Percentiles rank a stretch among this genome's conserved stretches.
These are phyloP conservation scores for Brachystomella parvula DNA, from an alignment of 1,140 invertebrate species.

Conservation along the genomic window DNA sequence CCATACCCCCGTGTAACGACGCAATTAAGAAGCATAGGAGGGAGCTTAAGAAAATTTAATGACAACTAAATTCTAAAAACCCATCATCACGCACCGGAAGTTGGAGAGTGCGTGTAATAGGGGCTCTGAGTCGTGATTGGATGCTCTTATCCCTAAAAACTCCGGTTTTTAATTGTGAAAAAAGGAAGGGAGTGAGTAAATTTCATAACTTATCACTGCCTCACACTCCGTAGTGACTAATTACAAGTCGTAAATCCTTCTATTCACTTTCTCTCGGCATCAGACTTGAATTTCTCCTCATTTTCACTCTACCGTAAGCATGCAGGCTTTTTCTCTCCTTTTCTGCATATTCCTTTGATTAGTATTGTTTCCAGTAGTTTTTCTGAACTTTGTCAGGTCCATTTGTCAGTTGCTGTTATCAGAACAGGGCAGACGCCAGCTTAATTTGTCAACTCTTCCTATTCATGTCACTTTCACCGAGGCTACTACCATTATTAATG, in stretches of 20 bases:
- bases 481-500: no score
- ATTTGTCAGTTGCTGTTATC: not conserved
- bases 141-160: no score
- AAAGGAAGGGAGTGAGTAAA: not conserved
- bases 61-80: no score
- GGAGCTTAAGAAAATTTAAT: no score
- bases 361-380: not conserved
- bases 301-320: not conserved
- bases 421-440: not conserved
- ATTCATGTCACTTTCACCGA: not conserved
- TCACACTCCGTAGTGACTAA: slow-evolving; percentile 4
- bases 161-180: not conserved
- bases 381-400: not conserved
- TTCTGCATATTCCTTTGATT: not conserved
- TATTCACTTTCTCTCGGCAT: not conserved
- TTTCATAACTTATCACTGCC: no score
- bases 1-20: no score
- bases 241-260: slow-evolving; percentile 8
- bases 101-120: no score
- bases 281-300: not conserved
- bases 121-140: no score
- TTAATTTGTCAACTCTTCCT: not conserved
- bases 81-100: no score
- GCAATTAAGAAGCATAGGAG: no score
- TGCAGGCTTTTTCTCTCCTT: not conserved